Conservation (phyloP, 2,797 vertebrate species). For the Eurystomus glaucurus region DNA sequence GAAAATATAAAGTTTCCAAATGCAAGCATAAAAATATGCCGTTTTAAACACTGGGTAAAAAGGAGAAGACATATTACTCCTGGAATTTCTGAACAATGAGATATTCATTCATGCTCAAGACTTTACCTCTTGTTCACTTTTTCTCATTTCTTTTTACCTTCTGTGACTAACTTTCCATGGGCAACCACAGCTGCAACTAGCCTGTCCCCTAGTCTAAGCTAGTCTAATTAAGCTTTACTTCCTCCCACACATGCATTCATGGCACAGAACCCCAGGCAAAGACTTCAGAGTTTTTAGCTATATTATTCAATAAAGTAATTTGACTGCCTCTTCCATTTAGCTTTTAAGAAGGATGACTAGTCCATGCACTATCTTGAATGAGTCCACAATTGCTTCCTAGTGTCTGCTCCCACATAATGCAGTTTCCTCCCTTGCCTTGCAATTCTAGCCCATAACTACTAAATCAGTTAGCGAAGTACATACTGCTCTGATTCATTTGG, state of each 20-base stretch:
- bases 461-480: background rate
- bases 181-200: background rate
- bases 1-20: background rate
- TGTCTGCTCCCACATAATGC: background rate
- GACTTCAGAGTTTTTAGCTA: background rate
- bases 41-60: background rate
- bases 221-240: background rate
- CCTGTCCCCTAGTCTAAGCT: rapidly evolving
- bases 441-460: background rate
- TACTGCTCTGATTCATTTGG: background rate
- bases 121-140: background rate
- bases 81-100: background rate
- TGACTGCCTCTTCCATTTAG: background rate
- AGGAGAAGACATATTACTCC: background rate
- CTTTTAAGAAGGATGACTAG: background rate
- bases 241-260: background rate
- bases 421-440: background rate
- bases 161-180: background rate
- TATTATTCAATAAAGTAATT: background rate
- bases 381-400: background rate
- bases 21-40: background rate
- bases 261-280: background rate
- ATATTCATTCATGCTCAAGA: background rate
- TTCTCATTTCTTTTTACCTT: background rate
- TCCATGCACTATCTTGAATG: background rate